Evolutionary conservation across 2,888 invertebrate genomes (phyloP), one percentile per base, ranked within the genome.

Genomic region (Melikaiella ostensackeni): DNA sequence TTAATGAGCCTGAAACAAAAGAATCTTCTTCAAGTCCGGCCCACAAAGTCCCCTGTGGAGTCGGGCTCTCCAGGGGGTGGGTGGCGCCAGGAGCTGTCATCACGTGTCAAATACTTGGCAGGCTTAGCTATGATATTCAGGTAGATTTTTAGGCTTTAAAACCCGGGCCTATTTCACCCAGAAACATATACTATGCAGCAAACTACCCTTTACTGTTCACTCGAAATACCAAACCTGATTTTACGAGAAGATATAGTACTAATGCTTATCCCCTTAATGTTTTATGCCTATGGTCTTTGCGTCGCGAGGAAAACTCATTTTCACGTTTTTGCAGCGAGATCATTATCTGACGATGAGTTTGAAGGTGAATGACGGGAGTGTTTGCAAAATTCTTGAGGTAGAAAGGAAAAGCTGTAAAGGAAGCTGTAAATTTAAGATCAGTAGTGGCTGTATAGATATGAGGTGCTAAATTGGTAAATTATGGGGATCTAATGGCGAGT

Each of bases 1-100:
- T 90, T 91, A 91, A 91, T 91, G 90, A 90, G 90, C 79, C 86
- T 87, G 90, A 91, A 91, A 91, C 91, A 91, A 91, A 91, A 90
- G 91, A 89, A 89, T 89, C 86, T 84, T 83, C 81, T 79, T 83
- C 79, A 81, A 76, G 74, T 82, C 84, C 84, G 82, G 84, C 81
- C 82, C 80, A 80, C 80, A 75, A 75, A 76, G 84, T 85, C 85
- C 86, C 86, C 90, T 84, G 89, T 85, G 80, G 90, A 76, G 88
- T 79, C 78, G 76, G 80, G 75, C 88, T 87, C 90, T 86, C 84
- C 90, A 84, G 91, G 91, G 91, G 91, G 91, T 88, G 85, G 87
- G 88, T 89, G 91, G 91, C 91, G 91, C 91, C 91, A 90, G 84
- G 88, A 88, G 90, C 91, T 91, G 91, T 91, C 91, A 91, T 91